Evolutionary conservation across 2,113 vertebrate genomes (phyloP).

Genomic region (Morone chrysops): DNA sequence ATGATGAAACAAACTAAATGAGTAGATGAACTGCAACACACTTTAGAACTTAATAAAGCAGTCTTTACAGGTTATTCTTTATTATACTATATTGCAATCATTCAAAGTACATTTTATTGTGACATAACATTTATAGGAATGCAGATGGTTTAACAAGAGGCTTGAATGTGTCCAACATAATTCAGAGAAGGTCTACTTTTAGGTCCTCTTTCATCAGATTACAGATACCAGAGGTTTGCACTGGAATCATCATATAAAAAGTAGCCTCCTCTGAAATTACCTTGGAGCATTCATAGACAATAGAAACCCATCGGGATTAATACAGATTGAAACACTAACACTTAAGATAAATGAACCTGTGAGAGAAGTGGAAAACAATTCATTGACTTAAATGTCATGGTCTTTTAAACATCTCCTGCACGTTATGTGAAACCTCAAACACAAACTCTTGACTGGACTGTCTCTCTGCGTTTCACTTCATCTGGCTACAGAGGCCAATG

Average conservation of each 20-base stretch:
- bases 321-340: background rate
- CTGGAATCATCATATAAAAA: constrained; percentile 70
- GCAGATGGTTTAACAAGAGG: too few species aligned
- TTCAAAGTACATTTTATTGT: background rate
- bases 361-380: background rate
- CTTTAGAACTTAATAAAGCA: background rate
- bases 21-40: background rate
- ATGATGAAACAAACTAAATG: background rate
- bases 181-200: constrained; percentile 36
- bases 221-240: constrained; percentile 66
- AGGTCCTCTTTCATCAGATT: constrained; percentile 39
- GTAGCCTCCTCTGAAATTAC: constrained; percentile 17
- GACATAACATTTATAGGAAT: too few species aligned
- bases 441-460: background rate
- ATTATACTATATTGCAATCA: background rate
- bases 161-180: background rate
- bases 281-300: constrained; percentile 26
- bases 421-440: background rate
- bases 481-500: constrained; percentile 75
- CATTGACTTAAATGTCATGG: background rate
- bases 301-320: background rate
- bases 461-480: constrained; percentile 49
- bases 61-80: background rate
- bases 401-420: background rate
- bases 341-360: background rate